These are phyloP conservation scores for Corydoras maculifer DNA, from an alignment of 2,113 vertebrate species.

Conservation along the genomic window DNA sequence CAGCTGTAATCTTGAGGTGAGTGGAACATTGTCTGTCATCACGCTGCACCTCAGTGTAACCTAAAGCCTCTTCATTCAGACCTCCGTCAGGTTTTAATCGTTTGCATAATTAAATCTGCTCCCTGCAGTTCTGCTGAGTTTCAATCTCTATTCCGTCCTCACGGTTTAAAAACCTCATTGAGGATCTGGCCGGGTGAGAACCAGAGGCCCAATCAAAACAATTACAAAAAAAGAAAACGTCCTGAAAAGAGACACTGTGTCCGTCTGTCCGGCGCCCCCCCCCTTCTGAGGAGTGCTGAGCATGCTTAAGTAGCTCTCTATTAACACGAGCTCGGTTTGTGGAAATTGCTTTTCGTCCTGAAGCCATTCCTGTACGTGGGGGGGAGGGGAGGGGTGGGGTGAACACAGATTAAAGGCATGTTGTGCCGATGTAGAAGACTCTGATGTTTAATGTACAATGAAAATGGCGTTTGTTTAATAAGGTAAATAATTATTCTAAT, in stretches of 20 bases:
- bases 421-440: too few species aligned
- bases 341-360: constrained; percentile 38
- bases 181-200: constrained; percentile 53
- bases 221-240: constrained; percentile 44
- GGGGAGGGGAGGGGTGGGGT: too few species aligned
- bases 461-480: too few species aligned
- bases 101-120: not conserved
- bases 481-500: too few species aligned
- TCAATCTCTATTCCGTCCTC: constrained; percentile 56
- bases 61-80: too few species aligned
- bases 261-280: constrained; percentile 42
- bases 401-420: too few species aligned
- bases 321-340: constrained; percentile 51
- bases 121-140: not conserved
- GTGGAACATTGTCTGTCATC: too few species aligned
- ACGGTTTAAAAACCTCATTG: constrained; percentile 64
- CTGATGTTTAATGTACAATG: too few species aligned
- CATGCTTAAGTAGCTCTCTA: constrained; percentile 56
- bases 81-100: too few species aligned
- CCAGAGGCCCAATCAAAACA: constrained; percentile 39
- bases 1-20: too few species aligned
- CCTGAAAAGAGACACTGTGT: constrained; percentile 64
- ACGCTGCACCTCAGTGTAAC: too few species aligned
- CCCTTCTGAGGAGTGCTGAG: constrained; percentile 40
- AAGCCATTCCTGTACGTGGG: not conserved